Base-by-base conservation (phyloP, 2,888 invertebrate genomes). In the Agrochola lota region DNA sequence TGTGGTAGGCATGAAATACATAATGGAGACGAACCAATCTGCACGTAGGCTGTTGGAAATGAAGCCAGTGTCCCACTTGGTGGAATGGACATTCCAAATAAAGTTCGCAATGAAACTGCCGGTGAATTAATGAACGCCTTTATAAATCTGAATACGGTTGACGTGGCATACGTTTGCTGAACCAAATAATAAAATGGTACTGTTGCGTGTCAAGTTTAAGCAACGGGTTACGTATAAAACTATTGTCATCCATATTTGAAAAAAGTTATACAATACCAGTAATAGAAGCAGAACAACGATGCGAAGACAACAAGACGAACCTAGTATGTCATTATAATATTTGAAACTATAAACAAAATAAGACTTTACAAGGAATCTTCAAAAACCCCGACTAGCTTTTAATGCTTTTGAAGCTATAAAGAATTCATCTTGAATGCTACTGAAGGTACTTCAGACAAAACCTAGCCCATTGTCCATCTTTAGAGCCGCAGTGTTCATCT, bases 1-100 rank as follows among this genome's bases (percentile, higher is more conserved):
- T 79, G 86, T 80, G 67, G 70, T 83, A 68, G 49, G 67, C 68
- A 73, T 80, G 52, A 82, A 71, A 81, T 76, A 74, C 71, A 77
- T 79, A 85, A 84, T 87, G 84, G 79, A 86, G 89, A 88, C 90
- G 84, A 78, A 84, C 78, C 86, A 89, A 80, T 75, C 78, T 77
- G 89, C 94, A 94, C 94, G 94, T 94, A 94, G 91, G 89, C 92
- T 85, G 78, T 85, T 87, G 87, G 87, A 91, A 93, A 90, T 80
- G 92, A 92, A 91, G 89, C 85, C 91, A 87, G 60, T 89, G 94
- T 85, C 90, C 93, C 86, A 93, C 91, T 93, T 94, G 87, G 69
- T 78, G 78, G 79, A 76, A 81, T 87, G 85, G 89, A 78, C 87
- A 91, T 85, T 88, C 92, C 91, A 91, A 93, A 94, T 93, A 91